Evolutionary conservation across 30 jellyfish, hydroid and myxozoan genomes (phyloP).

Genomic region (Hydractinia symbiolongicarpus): DNA sequence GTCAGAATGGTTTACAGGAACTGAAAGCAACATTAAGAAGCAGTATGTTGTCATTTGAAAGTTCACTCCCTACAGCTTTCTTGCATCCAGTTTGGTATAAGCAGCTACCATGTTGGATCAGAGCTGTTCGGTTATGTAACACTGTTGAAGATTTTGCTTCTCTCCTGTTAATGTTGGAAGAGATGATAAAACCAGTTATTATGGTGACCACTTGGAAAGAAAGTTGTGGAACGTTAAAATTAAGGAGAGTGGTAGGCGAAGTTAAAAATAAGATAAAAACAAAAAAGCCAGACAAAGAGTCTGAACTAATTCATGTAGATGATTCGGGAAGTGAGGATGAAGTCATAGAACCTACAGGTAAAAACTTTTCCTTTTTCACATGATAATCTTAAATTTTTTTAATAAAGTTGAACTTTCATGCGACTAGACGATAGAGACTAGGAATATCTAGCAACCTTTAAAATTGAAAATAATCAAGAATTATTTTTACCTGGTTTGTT

Average conservation of each 20-base stretch:
- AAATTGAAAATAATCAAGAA: no score
- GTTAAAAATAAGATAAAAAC: conserved; percentile 32
- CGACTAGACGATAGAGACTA: no score
- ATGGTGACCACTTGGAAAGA: conserved; percentile 80
- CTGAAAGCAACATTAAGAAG: conserved; percentile 70
- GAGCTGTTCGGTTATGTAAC: conserved; percentile 88
- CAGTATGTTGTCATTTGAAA: conserved; percentile 75
- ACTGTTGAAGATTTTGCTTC: conserved; percentile 82
- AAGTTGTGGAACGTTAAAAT: conserved; percentile 56
- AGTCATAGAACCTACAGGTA: conserved; percentile 7
- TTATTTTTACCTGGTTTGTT: no score
- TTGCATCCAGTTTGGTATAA: conserved; percentile 90
- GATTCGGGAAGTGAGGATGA: conserved; percentile 53
- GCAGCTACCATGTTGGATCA: conserved; percentile 83
- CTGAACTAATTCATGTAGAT: conserved; percentile 35
- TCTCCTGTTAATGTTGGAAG: conserved; percentile 64
- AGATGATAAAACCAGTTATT: conserved; percentile 86
- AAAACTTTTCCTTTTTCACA: not conserved
- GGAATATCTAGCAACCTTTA: no score
- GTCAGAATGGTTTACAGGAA: conserved; percentile 63
- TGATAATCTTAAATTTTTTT: no score
- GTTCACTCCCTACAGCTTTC: conserved; percentile 94
- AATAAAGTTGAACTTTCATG: no score
- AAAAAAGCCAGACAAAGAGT: conserved; percentile 10
- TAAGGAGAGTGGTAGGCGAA: conserved; percentile 56